phyloP scores from a whole-genome alignment of 2,113 vertebrate species.

The Aspidoscelis tigris region DNA sequence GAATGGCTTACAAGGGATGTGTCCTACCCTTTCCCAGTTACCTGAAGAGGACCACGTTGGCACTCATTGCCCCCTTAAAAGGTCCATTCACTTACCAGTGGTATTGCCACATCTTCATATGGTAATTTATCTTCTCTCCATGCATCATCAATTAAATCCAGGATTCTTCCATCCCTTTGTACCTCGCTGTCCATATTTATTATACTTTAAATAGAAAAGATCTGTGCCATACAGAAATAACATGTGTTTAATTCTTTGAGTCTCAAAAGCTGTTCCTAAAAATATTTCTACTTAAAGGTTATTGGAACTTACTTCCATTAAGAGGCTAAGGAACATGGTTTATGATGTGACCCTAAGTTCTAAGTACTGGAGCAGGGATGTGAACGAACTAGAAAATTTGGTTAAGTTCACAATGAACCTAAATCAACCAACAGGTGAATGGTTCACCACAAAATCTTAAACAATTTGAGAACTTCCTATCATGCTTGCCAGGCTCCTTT shows the following conservation, averaged over 20 bases:
- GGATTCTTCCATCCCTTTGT: conserved; percentile 92
- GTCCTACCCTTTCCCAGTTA: too few species aligned
- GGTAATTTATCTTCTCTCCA: conserved; percentile 97
- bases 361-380: too few species aligned
- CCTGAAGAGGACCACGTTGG: too few species aligned
- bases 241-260: neutral
- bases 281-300: neutral
- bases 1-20: too few species aligned
- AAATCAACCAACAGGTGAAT: too few species aligned
- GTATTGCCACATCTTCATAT: conserved; percentile 95
- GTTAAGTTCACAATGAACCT: too few species aligned
- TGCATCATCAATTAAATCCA: conserved; percentile 95
- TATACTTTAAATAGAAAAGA: neutral
- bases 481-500: too few species aligned
- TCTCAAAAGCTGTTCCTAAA: neutral
- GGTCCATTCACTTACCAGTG: conserved; percentile 82
- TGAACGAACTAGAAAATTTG: too few species aligned
- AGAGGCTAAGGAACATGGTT: neutral
- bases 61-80: too few species aligned
- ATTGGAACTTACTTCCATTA: neutral
- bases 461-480: too few species aligned
- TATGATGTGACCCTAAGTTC: neutral
- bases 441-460: too few species aligned
- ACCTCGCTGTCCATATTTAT: conserved; percentile 93
- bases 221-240: conserved; percentile 45